Evolutionary conservation across 2,888 invertebrate species (phyloP), one percentile per base, ranked within the genome.

Genomic region (Lithodes maja): DNA sequence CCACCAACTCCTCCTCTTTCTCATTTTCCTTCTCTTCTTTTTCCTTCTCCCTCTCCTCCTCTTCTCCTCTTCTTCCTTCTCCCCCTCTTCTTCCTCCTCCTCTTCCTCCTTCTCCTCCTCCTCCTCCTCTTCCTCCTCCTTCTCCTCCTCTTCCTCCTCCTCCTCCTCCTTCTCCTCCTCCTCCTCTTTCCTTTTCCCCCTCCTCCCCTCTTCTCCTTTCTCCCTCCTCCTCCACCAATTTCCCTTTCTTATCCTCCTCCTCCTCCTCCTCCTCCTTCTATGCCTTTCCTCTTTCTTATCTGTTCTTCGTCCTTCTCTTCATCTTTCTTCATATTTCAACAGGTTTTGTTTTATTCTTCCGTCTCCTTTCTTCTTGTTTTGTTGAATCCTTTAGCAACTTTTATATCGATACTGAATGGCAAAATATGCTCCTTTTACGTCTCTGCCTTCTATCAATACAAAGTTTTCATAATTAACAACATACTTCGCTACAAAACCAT

Each of bases 201-300:
- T 49, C 7, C 1, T 77, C 50, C 7, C 52, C 50, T 50, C 2
- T 12, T 7, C 50, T 3, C 15, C 5, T 49, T 50, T 50, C 15
- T 77, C 77, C 49, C 77, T 77, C 77, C 5, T 49, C 77, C 49
- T 77, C 77, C 15, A 15, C 77, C 61, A 5, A 61, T 61, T 61
- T 12, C 12, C 61, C 61, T 61, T 61, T 61, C 52, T 77, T 50
- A 3, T 50, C 77, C 50, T 77, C 77, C 52, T 77, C 33, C 52
- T 77, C 50, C 52, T 7, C 12, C 52, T 49, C 50, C 50, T 9
- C 53, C 53, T 52, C 7, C 78, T 78, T 3, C 53, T n/a, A n/a
- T 49, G 5, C 12, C 53, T 78, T 7, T 53, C 12, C 61, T 61
- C 61, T 7, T 61, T 61, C 61, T 12, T 12, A 61, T 7, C 61